Conservation (phyloP, 2,797 vertebrate species). For the Benthosema pterotum region DNA sequence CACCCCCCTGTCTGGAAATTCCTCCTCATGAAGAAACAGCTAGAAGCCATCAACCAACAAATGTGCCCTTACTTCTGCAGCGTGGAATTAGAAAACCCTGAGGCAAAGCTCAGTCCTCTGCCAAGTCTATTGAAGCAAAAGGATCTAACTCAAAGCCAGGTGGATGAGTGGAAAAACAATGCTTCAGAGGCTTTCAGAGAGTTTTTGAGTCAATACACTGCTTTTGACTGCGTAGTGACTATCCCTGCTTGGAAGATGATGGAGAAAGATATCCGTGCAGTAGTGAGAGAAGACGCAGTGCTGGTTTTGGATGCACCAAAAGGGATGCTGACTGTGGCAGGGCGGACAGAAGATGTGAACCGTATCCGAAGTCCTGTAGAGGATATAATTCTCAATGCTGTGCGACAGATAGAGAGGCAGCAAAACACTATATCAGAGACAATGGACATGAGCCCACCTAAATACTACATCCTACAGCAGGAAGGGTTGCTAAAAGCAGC, state of each 20-base stretch:
- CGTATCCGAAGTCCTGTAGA: conserved; percentile 62
- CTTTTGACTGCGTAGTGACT: conserved; percentile 40
- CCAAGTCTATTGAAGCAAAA: conserved; percentile 69
- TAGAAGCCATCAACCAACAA: conserved; percentile 66
- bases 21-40: conserved; percentile 65
- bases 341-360: conserved; percentile 68
- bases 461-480: conserved; percentile 73
- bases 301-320: conserved; percentile 49
- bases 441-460: conserved; percentile 58
- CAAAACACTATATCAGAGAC: conserved; percentile 64
- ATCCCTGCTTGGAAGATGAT: conserved; percentile 72
- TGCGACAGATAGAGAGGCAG: conserved; percentile 68
- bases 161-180: conserved; percentile 76
- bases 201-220: conserved; percentile 72
- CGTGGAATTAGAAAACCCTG: conserved; percentile 58
- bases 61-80: conserved; percentile 79
- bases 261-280: conserved; percentile 49
- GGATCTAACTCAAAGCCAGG: conserved; percentile 43
- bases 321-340: conserved; percentile 71
- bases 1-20: conserved; percentile 75
- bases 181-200: conserved; percentile 59
- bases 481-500: conserved; percentile 62
- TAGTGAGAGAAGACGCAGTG: conserved; percentile 60
- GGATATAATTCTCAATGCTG: conserved; percentile 49
- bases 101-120: conserved; percentile 76